phyloP scores from a whole-genome alignment of 2,888 invertebrate genomes.

The Tethea ocularis region DNA sequence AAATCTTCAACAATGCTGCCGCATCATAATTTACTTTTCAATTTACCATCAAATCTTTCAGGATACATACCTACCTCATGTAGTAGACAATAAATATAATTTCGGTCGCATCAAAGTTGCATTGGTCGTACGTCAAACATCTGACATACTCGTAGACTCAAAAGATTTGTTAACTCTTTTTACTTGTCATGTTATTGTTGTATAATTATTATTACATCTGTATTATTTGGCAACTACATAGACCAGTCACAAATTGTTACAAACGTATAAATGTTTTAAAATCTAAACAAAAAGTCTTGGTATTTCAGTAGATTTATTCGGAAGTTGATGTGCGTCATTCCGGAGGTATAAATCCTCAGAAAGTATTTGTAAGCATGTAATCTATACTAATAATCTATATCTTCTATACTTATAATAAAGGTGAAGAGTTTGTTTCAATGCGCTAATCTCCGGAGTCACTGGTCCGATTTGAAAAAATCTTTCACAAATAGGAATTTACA shows the following conservation, averaged over 20 bases:
- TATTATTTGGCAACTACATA: conserved; percentile 2
- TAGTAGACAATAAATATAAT: neutral
- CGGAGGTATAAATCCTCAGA: no score
- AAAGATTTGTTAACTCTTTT: neutral
- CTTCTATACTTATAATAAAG: no score
- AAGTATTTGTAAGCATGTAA: no score
- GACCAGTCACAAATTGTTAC: neutral
- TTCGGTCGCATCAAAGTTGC: neutral
- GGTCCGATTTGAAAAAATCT: no score
- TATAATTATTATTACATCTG: neutral
- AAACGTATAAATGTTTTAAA: neutral
- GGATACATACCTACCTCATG: neutral
- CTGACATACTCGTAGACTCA: neutral
- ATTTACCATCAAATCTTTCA: neutral
- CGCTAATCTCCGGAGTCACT: no score
- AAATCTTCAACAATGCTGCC: no score
- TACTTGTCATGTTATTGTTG: neutral
- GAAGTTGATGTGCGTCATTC: neutral
- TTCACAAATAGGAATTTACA: no score
- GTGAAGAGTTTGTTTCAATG: no score
- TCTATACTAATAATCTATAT: no score
- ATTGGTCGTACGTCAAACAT: neutral
- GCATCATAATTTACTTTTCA: neutral
- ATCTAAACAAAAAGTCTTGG: neutral
- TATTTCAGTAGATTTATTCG: neutral